Evolutionary conservation across 2,888 invertebrate species (phyloP).

Genomic region (Mycalesis mineus): DNA sequence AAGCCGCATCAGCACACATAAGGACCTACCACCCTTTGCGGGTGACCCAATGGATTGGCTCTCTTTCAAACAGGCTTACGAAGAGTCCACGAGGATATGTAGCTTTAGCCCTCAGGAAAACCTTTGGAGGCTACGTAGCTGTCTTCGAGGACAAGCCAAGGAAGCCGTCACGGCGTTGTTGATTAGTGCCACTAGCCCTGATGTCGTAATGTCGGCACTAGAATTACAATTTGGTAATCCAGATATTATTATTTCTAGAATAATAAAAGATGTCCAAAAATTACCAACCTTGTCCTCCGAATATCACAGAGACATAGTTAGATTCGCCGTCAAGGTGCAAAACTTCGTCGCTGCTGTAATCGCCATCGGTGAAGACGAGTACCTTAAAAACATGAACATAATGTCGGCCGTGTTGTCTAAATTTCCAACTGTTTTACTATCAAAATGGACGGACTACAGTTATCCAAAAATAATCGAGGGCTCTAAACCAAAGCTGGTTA

Average conservation of each 20-base stretch:
- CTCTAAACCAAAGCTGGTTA: conserved; percentile 23
- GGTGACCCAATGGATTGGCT: conserved; percentile 36
- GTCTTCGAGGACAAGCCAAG: conserved; percentile 31
- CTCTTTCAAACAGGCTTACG: conserved; percentile 30
- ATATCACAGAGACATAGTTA: conserved; percentile 30
- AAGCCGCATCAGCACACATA: conserved; percentile 27
- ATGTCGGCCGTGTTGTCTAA: conserved; percentile 27
- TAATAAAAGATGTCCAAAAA: conserved; percentile 29
- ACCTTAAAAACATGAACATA: conserved; percentile 19
- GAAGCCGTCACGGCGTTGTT: conserved; percentile 26
- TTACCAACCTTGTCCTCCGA: conserved; percentile 23
- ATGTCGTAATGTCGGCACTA: conserved; percentile 1
- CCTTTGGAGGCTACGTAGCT: conserved; percentile 31
- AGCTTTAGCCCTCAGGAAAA: conserved; percentile 31
- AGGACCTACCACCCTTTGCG: conserved; percentile 26
- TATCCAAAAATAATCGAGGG: conserved; percentile 22
- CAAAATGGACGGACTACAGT: conserved; percentile 35
- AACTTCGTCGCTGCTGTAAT: conserved; percentile 27
- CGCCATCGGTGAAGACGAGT: conserved; percentile 23
- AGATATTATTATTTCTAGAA: conserved; percentile 25
- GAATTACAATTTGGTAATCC: conserved; percentile 32
- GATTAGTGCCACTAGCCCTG: neutral
- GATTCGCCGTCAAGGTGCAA: conserved; percentile 29
- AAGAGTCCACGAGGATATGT: conserved; percentile 31
- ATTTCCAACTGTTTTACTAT: conserved; percentile 25